Evolutionary conservation across 2,888 invertebrate genomes (phyloP).

Genomic region (Nomada hirtipes): DNA sequence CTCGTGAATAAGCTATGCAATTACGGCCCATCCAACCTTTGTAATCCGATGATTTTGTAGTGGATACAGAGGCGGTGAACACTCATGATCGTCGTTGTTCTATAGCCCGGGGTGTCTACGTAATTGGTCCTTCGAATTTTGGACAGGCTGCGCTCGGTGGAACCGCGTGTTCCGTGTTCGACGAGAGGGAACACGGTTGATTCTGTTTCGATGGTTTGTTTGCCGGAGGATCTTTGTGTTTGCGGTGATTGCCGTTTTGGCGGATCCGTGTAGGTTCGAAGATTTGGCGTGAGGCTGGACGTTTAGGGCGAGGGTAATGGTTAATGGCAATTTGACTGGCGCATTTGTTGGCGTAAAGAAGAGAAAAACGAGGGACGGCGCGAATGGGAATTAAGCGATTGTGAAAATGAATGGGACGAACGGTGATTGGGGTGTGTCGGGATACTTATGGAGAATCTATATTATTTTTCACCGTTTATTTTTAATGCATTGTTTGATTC

Average conservation of each 20-base stretch:
- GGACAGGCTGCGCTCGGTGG: background rate
- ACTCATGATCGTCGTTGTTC: slow-evolving; percentile 22
- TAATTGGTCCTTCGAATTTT: slow-evolving; percentile 32
- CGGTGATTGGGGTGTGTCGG: no score
- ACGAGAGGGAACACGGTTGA: background rate
- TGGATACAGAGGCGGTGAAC: slow-evolving; percentile 37
- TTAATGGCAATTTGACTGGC: no score
- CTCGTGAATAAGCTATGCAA: slow-evolving; percentile 70
- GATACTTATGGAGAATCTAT: no score
- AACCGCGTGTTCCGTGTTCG: background rate
- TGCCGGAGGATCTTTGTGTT: background rate
- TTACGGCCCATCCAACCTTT: slow-evolving; percentile 74
- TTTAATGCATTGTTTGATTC: no score
- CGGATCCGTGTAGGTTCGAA: no score
- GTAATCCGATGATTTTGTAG: slow-evolving; percentile 71
- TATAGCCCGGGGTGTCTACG: slow-evolving; percentile 6
- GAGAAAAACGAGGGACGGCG: no score
- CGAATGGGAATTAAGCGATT: no score
- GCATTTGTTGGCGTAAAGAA: no score
- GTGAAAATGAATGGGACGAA: no score
- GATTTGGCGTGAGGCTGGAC: background rate
- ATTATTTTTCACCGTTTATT: no score
- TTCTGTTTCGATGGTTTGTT: slow-evolving; percentile 12
- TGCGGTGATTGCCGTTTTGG: background rate
- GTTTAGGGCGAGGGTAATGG: no score